Evolutionary conservation across 2,888 invertebrate genomes (phyloP).

Genomic region (Andricus quercusramuli): DNA sequence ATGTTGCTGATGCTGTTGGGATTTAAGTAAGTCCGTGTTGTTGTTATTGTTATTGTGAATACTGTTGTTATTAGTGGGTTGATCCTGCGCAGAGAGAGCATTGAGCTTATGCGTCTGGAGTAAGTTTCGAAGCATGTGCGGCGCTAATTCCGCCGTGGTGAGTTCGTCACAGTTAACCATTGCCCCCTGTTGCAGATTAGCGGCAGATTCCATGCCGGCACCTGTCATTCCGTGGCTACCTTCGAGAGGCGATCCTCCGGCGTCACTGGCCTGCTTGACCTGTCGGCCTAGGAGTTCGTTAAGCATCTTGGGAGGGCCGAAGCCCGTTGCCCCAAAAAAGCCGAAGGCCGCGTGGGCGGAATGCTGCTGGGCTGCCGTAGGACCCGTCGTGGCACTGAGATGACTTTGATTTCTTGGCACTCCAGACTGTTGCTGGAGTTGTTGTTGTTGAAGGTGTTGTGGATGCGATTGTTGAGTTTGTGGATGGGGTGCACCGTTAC

Average conservation of each 20-base stretch:
- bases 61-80: slow-evolving; percentile 79
- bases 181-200: slow-evolving; percentile 77
- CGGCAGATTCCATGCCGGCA: slow-evolving; percentile 77
- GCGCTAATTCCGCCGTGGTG: slow-evolving; percentile 83
- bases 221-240: slow-evolving; percentile 79
- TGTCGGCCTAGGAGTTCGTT: slow-evolving; percentile 93
- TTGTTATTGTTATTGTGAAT: slow-evolving; percentile 81
- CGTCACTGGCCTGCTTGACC: slow-evolving; percentile 85
- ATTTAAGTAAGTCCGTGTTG: slow-evolving; percentile 79
- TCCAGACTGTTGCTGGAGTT: slow-evolving; percentile 81
- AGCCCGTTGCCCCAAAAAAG: slow-evolving; percentile 90
- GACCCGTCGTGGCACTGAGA: slow-evolving; percentile 79
- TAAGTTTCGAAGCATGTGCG: slow-evolving; percentile 94
- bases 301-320: slow-evolving; percentile 94
- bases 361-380: slow-evolving; percentile 81
- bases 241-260: slow-evolving; percentile 81
- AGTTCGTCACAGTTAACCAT: slow-evolving; percentile 82
- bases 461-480: slow-evolving; percentile 58
- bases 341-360: slow-evolving; percentile 85
- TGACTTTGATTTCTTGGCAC: slow-evolving; percentile 74
- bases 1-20: slow-evolving; percentile 79
- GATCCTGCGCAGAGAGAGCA: slow-evolving; percentile 86
- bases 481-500: slow-evolving; percentile 80
- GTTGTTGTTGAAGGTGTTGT: slow-evolving; percentile 59
- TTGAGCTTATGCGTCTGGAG: slow-evolving; percentile 93